Percentiles rank a stretch among this genome's conserved stretches.
phyloP scores from a whole-genome alignment of 1,140 invertebrate species.

The Drosophila auraria region DNA sequence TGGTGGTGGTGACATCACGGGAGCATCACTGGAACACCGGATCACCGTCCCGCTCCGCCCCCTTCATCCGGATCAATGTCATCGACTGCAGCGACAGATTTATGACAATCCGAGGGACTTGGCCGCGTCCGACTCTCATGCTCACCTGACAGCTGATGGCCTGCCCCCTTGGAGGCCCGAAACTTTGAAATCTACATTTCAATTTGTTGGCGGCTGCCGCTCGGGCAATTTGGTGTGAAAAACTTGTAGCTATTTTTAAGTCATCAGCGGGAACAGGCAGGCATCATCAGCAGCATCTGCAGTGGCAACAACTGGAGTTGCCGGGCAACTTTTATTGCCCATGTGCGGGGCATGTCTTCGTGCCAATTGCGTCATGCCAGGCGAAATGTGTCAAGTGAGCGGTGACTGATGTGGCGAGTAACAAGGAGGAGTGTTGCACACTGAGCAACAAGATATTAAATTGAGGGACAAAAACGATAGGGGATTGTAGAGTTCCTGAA shows the following conservation, averaged over 20 bases:
- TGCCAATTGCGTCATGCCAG: slow-evolving; percentile 71
- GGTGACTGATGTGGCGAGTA: slow-evolving; percentile 84
- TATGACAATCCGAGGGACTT: slow-evolving; percentile 59
- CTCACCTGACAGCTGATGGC: slow-evolving; percentile 69
- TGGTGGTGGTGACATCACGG: slow-evolving; percentile 15
- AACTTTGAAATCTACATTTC: slow-evolving; percentile 79
- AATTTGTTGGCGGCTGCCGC: slow-evolving; percentile 67
- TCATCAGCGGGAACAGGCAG: slow-evolving; percentile 21
- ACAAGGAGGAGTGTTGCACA: slow-evolving; percentile 58
- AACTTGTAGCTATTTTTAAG: slow-evolving; percentile 76
- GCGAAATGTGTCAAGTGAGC: slow-evolving; percentile 84
- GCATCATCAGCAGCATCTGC: not conserved
- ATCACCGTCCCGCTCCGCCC: not conserved
- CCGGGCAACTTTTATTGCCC: slow-evolving; percentile 61
- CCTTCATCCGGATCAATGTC: slow-evolving; percentile 43
- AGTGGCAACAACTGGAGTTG: slow-evolving; percentile 31
- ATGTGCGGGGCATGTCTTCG: slow-evolving; percentile 72
- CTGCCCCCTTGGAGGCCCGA: slow-evolving; percentile 38
- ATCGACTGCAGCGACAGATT: slow-evolving; percentile 70
- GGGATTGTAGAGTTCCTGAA: too few relatives aligned
- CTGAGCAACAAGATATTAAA: not conserved
- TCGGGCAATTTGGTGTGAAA: slow-evolving; percentile 72
- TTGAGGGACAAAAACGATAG: not conserved
- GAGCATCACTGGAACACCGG: not conserved
- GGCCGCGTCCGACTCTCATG: slow-evolving; percentile 28